A percentile compares a stretch with the other conserved stretches of the same genome.
phyloP scores from a whole-genome alignment of 2,888 invertebrate species.

The Meloe dianella region DNA sequence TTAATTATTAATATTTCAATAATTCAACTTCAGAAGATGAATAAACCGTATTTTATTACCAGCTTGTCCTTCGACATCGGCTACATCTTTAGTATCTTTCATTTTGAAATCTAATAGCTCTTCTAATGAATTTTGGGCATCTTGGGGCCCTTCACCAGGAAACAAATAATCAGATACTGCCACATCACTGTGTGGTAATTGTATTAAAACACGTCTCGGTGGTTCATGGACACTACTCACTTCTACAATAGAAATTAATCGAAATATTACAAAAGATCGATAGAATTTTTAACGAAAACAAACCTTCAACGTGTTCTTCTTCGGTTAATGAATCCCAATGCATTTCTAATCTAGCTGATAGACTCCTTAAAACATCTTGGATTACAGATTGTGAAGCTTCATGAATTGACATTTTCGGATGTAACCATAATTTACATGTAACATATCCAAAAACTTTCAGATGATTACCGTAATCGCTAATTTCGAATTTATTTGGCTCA shows the following conservation, averaged over 20 bases:
- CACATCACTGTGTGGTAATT: constrained; percentile 68
- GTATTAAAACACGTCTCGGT: constrained; percentile 82
- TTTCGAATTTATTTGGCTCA: constrained; percentile 52
- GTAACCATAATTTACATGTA: constrained; percentile 77
- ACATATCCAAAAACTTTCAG: constrained; percentile 76
- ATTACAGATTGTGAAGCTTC: constrained; percentile 77
- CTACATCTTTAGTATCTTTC: constrained; percentile 64
- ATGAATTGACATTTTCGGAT: constrained; percentile 74
- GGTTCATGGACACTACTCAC: constrained; percentile 86
- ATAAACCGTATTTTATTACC: constrained; percentile 67
- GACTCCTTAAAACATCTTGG: constrained; percentile 83
- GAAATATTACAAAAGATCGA: neutral
- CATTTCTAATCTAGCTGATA: constrained; percentile 86
- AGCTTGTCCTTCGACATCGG: constrained; percentile 79
- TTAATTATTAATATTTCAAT: too few species aligned
- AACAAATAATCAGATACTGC: constrained; percentile 90
- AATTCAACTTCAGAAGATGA: too few species aligned
- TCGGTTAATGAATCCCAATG: constrained; percentile 92
- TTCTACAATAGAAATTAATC: constrained; percentile 60
- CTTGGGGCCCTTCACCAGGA: constrained; percentile 85
- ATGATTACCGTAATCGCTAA: constrained; percentile 69
- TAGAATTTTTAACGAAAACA: constrained; percentile 4
- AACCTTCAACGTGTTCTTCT: constrained; percentile 77
- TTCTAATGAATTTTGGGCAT: constrained; percentile 79
- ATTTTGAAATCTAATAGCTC: constrained; percentile 82